Evolutionary conservation across 2,113 vertebrate species (phyloP), one percentile per base, ranked within the genome.

Genomic region (Nestor notabilis): DNA sequence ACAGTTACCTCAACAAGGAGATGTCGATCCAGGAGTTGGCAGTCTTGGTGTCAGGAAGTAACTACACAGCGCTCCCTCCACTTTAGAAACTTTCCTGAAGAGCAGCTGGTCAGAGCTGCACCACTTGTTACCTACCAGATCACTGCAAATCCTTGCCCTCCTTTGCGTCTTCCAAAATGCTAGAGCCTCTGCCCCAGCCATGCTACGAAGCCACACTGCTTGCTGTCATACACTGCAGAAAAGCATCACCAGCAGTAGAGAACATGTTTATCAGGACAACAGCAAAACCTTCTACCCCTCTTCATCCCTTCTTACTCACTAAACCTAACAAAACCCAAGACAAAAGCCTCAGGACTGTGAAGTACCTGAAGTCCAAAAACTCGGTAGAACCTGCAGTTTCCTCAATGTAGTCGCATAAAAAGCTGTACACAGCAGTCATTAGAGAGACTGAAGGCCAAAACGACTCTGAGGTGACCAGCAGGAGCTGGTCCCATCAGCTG

Each of bases 11-110:
- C 82, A 99, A 99, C 97, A 99, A 99, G 97, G 98, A 99, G 92
- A 99, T 99, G 97, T 98, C 98, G 10, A 99, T 99, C 94, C 99
- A 99, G 95, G 99, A 99, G 97, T 98, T 99, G 97, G 99, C 99
- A 2, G 96, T 98, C 39, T 91, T 99, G 98, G 99, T 99, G 92
- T 99, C 99, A 0, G 99, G 99, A 95, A 98, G 94, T 96, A 98
- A 89, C 27, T 63, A 86, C 60, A 39, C 75, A 47, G 65, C 44
- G 11, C 89, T 95, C 61, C 77, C 91, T 83, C 93, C 83, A 89
- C 85, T 95, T 69, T 92, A 93, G 89, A 68, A 92, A 83, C 56
- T 53, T 69, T 2, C 53, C 95, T 61, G 24, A 50, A 72, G 70
- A 90, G 96, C 96, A 92, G 97, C 93, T 31, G 46, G 68, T 39